phyloP scores from a whole-genome alignment of 2,888 invertebrate species.

The Drosophila emarginata region DNA sequence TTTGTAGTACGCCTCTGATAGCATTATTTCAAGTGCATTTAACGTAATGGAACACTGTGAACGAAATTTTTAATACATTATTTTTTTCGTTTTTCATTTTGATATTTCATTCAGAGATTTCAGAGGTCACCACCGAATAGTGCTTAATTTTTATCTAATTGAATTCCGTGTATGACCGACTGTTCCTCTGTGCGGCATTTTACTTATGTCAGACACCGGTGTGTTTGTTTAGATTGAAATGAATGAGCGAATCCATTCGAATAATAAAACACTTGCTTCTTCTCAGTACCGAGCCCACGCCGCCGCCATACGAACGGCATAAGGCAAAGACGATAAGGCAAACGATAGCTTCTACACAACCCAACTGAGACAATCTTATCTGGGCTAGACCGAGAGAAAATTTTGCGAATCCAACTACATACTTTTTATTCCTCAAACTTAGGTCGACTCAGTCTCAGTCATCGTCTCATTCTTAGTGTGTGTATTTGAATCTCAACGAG shows the following conservation, averaged over 20 bases:
- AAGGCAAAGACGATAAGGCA: slow-evolving; percentile 31
- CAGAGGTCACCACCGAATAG: neutral
- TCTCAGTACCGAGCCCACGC: slow-evolving; percentile 25
- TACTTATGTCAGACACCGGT: slow-evolving; percentile 39
- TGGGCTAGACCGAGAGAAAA: slow-evolving; percentile 13
- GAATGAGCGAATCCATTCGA: slow-evolving; percentile 65
- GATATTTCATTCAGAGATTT: slow-evolving; percentile 4
- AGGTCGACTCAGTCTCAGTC: neutral
- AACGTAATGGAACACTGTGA: neutral
- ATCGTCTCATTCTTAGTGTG: slow-evolving; percentile 43
- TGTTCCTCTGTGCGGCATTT: neutral
- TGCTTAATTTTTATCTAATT: slow-evolving; percentile 1
- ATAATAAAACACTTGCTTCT: slow-evolving; percentile 63
- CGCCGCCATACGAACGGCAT: slow-evolving; percentile 28
- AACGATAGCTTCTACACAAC: slow-evolving; percentile 29
- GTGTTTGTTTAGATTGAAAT: slow-evolving; percentile 55
- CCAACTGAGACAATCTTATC: slow-evolving; percentile 60
- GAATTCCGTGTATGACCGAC: neutral
- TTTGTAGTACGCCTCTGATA: neutral
- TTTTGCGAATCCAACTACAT: slow-evolving; percentile 33
- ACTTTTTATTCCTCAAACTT: slow-evolving; percentile 9
- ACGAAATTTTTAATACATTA: neutral
- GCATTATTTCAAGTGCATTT: slow-evolving; percentile 1
- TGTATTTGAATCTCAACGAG: slow-evolving; percentile 60
- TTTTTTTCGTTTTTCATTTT: too few species aligned